Evolutionary conservation across 1,140 invertebrate species (phyloP).

Genomic region (Agraylea sexmaculata): DNA sequence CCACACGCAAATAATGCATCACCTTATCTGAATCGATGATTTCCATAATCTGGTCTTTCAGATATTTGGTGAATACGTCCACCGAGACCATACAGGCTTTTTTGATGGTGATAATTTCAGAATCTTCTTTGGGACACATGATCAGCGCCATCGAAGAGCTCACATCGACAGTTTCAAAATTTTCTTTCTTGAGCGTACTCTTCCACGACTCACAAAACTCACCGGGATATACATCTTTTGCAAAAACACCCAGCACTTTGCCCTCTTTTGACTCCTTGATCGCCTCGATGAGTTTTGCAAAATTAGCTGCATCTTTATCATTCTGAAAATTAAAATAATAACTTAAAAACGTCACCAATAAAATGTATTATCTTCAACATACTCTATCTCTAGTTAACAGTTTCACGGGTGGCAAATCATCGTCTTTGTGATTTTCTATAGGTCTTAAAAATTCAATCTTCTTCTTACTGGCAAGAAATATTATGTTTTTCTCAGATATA

Average conservation of each 20-base stretch:
- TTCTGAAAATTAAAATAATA: slow-evolving; percentile 44
- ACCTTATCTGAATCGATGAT: slow-evolving; percentile 96
- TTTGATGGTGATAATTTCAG: slow-evolving; percentile 84
- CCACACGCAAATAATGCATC: too few relatives aligned
- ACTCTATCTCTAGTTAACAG: slow-evolving; percentile 87
- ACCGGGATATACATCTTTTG: slow-evolving; percentile 87
- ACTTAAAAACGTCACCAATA: background rate
- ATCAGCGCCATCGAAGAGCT: slow-evolving; percentile 73
- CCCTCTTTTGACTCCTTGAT: slow-evolving; percentile 85
- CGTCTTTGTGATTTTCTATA: slow-evolving; percentile 79
- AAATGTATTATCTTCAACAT: slow-evolving; percentile 24
- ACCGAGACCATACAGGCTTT: slow-evolving; percentile 88
- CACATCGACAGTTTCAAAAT: slow-evolving; percentile 83
- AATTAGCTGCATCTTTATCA: slow-evolving; percentile 93
- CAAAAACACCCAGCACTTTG: slow-evolving; percentile 84
- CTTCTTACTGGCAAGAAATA: slow-evolving; percentile 92
- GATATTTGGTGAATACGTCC: slow-evolving; percentile 92
- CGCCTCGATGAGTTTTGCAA: slow-evolving; percentile 72
- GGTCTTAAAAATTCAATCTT: slow-evolving; percentile 95
- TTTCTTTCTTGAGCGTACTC: slow-evolving; percentile 55
- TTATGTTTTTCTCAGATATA: slow-evolving; percentile 70
- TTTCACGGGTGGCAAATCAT: slow-evolving; percentile 71
- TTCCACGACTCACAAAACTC: slow-evolving; percentile 91
- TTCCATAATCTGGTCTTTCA: slow-evolving; percentile 97
- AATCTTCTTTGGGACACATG: slow-evolving; percentile 91